These are phyloP conservation scores for Cantharis lateralis DNA, from an alignment of 2,888 invertebrate species.

Conservation along the genomic window DNA sequence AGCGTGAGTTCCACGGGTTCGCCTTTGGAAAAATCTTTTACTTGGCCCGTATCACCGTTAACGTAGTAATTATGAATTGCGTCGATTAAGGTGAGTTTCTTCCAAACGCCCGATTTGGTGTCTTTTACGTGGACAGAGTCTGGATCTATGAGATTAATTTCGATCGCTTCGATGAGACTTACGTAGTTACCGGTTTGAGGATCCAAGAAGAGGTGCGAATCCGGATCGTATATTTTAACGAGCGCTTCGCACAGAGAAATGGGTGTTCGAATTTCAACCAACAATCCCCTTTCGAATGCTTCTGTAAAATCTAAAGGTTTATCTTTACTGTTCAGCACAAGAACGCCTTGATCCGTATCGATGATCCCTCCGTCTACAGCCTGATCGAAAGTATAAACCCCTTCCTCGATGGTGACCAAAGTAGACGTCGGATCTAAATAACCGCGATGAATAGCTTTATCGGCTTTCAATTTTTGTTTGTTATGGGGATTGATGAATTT, in stretches of 20 bases:
- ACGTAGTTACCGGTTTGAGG: constrained; percentile 78
- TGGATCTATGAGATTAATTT: constrained; percentile 79
- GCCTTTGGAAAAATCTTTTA: constrained; percentile 68
- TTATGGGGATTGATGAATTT: constrained; percentile 80
- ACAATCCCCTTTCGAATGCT: constrained; percentile 81
- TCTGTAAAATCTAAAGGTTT: constrained; percentile 75
- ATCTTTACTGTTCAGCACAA: constrained; percentile 65
- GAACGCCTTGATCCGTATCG: constrained; percentile 74
- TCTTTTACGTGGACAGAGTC: constrained; percentile 84
- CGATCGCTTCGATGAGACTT: constrained; percentile 81
- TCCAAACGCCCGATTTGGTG: constrained; percentile 74
- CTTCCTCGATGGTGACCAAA: constrained; percentile 81
- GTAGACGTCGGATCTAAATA: constrained; percentile 85
- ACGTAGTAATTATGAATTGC: constrained; percentile 78
- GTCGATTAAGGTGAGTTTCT: constrained; percentile 76
- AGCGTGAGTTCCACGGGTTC: constrained; percentile 71
- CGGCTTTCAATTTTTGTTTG: constrained; percentile 78
- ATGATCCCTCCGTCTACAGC: constrained; percentile 79
- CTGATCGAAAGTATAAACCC: constrained; percentile 80
- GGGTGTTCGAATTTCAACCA: constrained; percentile 82
- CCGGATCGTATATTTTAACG: constrained; percentile 77
- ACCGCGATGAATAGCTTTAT: constrained; percentile 82
- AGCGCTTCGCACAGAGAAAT: constrained; percentile 82
- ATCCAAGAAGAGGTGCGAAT: constrained; percentile 81
- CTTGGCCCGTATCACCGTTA: constrained; percentile 70